Evolutionary conservation across 2,797 vertebrate species (phyloP).

Genomic region (Gouania willdenowi): DNA sequence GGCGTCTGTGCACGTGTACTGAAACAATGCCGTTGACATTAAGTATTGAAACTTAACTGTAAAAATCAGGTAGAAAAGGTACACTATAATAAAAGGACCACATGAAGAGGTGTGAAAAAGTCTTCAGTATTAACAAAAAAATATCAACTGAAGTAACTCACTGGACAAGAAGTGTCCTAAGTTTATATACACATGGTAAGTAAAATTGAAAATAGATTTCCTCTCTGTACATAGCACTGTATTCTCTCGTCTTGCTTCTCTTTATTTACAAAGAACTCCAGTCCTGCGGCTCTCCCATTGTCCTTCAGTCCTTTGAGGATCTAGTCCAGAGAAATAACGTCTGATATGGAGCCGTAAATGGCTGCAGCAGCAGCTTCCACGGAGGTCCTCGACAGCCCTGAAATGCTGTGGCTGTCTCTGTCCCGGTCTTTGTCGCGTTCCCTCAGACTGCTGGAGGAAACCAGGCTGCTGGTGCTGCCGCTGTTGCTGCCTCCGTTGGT

Average conservation of each 20-base stretch:
- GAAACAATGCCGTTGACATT: slow-evolving; percentile 85
- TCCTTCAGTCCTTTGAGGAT: slow-evolving; percentile 49
- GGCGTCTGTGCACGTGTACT: slow-evolving; percentile 61
- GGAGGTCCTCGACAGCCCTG: slow-evolving; percentile 77
- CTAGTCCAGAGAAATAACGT: slow-evolving; percentile 97
- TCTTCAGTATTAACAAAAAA: slow-evolving; percentile 93
- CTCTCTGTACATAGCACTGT: slow-evolving; percentile 99
- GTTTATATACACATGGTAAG: slow-evolving; percentile 99
- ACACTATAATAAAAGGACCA: slow-evolving; percentile 83
- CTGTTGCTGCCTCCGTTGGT: slow-evolving; percentile 86
- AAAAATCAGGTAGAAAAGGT: slow-evolving; percentile 83
- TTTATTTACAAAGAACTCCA: slow-evolving; percentile 79
- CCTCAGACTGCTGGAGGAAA: slow-evolving; percentile 92
- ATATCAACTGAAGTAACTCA: slow-evolving; percentile 89
- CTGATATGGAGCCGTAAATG: slow-evolving; percentile 96
- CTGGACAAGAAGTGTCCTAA: slow-evolving; percentile 89
- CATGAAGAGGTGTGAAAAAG: slow-evolving; percentile 88
- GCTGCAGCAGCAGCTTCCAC: slow-evolving; percentile 81
- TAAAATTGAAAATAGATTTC: slow-evolving; percentile 99
- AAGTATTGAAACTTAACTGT: slow-evolving; percentile 77
- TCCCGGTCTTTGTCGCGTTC: slow-evolving; percentile 69
- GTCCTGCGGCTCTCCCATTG: slow-evolving; percentile 42
- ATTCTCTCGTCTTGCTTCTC: slow-evolving; percentile 76
- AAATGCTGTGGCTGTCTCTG: slow-evolving; percentile 83
- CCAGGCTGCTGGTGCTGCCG: slow-evolving; percentile 94